phyloP scores from a whole-genome alignment of 37 sponge, comb jelly and placozoan genomes.

The Bolinopsis microptera region DNA sequence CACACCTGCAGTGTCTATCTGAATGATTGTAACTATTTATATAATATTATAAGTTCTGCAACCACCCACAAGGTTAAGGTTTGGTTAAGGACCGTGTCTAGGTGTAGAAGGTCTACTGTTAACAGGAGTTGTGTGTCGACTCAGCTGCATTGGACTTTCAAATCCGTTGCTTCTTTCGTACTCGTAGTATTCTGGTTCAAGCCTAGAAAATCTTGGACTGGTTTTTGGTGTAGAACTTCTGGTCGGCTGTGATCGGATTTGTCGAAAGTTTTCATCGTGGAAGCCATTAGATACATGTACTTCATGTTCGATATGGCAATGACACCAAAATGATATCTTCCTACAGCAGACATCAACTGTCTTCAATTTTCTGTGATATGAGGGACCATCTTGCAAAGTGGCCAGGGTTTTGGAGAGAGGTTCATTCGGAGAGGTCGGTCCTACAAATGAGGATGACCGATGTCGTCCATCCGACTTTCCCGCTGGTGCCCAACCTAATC shows the following conservation, averaged over 20 bases:
- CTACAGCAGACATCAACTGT: slow-evolving; percentile 57
- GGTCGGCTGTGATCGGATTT: neutral
- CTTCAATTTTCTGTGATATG: slow-evolving; percentile 32
- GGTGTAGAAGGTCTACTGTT: slow-evolving; percentile 56
- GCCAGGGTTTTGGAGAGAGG: slow-evolving; percentile 37
- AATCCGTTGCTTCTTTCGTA: neutral
- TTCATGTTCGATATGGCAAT: neutral
- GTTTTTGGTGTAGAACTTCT: neutral
- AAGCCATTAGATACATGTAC: neutral
- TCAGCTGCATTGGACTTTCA: neutral
- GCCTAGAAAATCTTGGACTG: neutral
- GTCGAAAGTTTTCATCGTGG: neutral
- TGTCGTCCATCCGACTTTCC: slow-evolving; percentile 46
- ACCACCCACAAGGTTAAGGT: too few species aligned
- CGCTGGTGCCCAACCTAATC: slow-evolving; percentile 26
- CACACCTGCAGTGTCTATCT: too few species aligned
- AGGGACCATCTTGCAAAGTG: neutral
- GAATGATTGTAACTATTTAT: too few species aligned
- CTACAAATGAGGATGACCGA: neutral
- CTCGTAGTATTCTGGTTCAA: neutral
- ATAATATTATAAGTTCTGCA: too few species aligned
- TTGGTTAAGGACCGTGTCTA: too few species aligned
- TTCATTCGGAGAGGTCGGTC: slow-evolving; percentile 9
- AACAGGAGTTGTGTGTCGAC: slow-evolving; percentile 49
- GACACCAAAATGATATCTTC: slow-evolving; percentile 58